Conservation (phyloP, 2,888 invertebrate genomes). For the Scelioninae gen. 1 region DNA sequence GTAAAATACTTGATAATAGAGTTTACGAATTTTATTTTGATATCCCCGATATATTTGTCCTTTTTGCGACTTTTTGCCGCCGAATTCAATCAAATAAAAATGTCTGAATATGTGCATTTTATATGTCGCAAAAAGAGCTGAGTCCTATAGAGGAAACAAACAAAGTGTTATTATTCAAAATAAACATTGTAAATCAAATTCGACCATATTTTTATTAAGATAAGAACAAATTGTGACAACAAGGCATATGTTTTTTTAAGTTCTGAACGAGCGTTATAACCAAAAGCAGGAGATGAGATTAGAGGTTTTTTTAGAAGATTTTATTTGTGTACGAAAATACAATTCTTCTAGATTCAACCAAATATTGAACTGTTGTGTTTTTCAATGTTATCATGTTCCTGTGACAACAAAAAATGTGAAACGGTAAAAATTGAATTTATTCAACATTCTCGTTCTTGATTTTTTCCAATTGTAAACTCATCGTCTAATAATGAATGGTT, state of each 20-base stretch:
- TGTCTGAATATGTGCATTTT: neutral
- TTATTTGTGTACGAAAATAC: slow-evolving; percentile 51
- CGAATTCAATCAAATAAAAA: neutral
- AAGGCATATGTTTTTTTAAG: slow-evolving; percentile 34
- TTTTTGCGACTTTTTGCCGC: neutral
- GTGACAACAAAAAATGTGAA: neutral
- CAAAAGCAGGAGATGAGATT: slow-evolving; percentile 38
- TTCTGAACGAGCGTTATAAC: slow-evolving; percentile 28
- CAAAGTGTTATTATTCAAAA: slow-evolving; percentile 23
- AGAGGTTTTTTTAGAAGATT: slow-evolving; percentile 57
- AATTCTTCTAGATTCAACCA: slow-evolving; percentile 42
- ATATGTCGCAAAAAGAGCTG: neutral
- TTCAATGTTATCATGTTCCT: slow-evolving; percentile 14
- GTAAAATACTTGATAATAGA: neutral
- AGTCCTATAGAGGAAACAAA: neutral
- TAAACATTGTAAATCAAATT: slow-evolving; percentile 12
- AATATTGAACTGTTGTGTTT: slow-evolving; percentile 49
- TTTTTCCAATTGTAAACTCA: too few species aligned
- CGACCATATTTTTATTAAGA: slow-evolving; percentile 27
- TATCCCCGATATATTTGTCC: neutral
- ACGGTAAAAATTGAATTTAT: too few species aligned
- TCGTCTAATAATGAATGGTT: too few species aligned
- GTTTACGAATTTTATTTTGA: neutral
- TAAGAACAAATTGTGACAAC: slow-evolving; percentile 14
- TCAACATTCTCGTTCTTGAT: too few species aligned